phyloP scores from a whole-genome alignment of 2,797 vertebrate genomes.

The Adrianichthys oophorus region DNA sequence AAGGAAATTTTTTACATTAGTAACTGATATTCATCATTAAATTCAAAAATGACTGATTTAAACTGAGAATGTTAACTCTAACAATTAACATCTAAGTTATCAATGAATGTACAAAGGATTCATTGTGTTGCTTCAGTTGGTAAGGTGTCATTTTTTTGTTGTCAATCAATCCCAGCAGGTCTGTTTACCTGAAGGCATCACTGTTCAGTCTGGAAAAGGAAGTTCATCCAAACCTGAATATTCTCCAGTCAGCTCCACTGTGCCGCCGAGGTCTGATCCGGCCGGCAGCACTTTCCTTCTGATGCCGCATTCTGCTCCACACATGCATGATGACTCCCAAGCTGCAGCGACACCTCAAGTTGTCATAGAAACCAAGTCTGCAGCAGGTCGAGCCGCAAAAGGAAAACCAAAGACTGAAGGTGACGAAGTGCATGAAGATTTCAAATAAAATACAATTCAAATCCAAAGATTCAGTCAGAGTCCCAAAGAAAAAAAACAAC shows the following conservation, averaged over 20 bases:
- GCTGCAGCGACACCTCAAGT: background rate
- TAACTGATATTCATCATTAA: no score
- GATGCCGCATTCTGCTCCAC: background rate
- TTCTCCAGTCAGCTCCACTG: background rate
- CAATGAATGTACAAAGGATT: no score
- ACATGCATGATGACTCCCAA: background rate
- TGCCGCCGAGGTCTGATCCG: constrained; percentile 8
- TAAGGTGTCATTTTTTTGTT: constrained; percentile 7
- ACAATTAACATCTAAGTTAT: no score
- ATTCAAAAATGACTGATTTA: no score
- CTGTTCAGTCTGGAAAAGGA: constrained; percentile 14
- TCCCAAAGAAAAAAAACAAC: constrained; percentile 27
- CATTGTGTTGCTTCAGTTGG: no score
- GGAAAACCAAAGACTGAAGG: constrained; percentile 11
- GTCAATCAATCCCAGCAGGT: constrained; percentile 31
- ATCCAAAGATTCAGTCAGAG: constrained; percentile 3
- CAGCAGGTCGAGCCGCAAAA: background rate
- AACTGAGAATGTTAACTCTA: no score
- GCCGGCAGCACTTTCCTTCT: constrained; percentile 8
- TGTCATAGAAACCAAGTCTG: constrained; percentile 2
- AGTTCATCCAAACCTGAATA: constrained; percentile 19
- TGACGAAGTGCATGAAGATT: background rate
- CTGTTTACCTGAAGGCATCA: constrained; percentile 14
- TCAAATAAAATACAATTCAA: constrained; percentile 7
- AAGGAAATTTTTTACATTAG: no score